These are phyloP conservation scores for Panthera tigris DNA, from an alignment of 2,113 vertebrate species.

Conservation along the genomic window DNA sequence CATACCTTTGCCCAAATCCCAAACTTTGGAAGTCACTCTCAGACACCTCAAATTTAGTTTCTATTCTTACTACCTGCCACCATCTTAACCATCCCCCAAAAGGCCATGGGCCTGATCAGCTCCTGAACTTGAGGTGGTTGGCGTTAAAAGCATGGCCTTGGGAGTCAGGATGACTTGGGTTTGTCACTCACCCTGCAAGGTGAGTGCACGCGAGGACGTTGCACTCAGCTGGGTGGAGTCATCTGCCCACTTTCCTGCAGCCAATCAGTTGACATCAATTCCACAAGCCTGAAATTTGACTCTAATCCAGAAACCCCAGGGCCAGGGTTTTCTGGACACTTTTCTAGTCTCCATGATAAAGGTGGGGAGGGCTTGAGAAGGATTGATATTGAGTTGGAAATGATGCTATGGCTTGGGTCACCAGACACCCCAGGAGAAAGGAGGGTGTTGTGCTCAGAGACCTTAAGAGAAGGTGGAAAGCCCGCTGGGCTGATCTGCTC, in stretches of 20 bases:
- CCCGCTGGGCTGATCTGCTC: not conserved
- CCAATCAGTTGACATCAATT: slow-evolving; percentile 8
- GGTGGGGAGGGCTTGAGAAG: not conserved
- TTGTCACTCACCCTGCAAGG: not conserved
- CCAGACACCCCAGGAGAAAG: not conserved
- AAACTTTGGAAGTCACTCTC: not conserved
- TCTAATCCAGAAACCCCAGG: slow-evolving; percentile 11
- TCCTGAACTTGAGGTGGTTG: not conserved
- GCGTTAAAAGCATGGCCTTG: slow-evolving; percentile 24
- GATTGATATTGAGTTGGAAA: not conserved
- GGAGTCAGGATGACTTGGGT: not conserved
- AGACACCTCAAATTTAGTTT: not conserved
- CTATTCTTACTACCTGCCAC: not conserved
- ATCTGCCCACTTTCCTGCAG: not conserved
- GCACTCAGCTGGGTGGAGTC: not conserved
- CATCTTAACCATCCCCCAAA: not conserved
- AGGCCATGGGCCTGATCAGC: not conserved
- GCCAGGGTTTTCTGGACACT: not conserved
- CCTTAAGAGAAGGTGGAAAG: not conserved
- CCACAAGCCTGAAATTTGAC: slow-evolving; percentile 28
- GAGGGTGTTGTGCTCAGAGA: not conserved
- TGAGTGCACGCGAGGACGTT: not conserved
- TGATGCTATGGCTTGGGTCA: not conserved
- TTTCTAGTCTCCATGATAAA: slow-evolving; percentile 45
- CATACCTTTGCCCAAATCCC: not conserved